A percentile compares a stretch with the other conserved stretches of the same genome.
Conservation (phyloP, 2,888 invertebrate genomes). For the Muschampia plurimacula region DNA sequence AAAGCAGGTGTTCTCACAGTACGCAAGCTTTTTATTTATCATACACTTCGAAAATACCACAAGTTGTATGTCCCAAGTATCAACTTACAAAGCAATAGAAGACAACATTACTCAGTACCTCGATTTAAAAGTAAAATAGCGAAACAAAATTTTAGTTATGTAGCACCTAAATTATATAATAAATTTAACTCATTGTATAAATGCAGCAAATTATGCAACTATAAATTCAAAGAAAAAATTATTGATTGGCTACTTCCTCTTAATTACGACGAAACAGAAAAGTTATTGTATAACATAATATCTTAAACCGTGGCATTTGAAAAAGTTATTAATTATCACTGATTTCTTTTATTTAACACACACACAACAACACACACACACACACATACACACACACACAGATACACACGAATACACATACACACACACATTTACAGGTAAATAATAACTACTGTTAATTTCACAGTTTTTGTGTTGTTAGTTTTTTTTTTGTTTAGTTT, state of each 20-base stretch:
- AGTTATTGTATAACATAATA: not conserved
- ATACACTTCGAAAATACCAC: not conserved
- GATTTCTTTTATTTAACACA: too few species aligned
- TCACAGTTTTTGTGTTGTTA: too few species aligned
- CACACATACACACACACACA: too few species aligned
- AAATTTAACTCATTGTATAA: not conserved
- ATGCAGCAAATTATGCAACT: not conserved
- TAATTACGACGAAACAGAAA: not conserved
- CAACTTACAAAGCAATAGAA: not conserved
- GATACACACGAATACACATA: too few species aligned
- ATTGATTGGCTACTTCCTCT: not conserved
- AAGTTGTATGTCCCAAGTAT: not conserved
- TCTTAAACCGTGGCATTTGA: too few species aligned
- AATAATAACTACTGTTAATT: too few species aligned
- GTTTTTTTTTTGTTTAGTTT: too few species aligned
- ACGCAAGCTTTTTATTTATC: not conserved
- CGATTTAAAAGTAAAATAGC: not conserved
- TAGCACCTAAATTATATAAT: not conserved
- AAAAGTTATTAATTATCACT: too few species aligned
- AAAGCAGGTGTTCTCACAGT: slow-evolving; percentile 1
- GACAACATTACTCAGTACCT: not conserved
- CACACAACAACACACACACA: too few species aligned
- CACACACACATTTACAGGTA: too few species aligned
- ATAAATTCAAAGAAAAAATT: slow-evolving; percentile 1
- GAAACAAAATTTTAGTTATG: not conserved